These are phyloP conservation scores for Enteromius viviparus DNA, from an alignment of 2,797 vertebrate species.

Conservation along the genomic window DNA sequence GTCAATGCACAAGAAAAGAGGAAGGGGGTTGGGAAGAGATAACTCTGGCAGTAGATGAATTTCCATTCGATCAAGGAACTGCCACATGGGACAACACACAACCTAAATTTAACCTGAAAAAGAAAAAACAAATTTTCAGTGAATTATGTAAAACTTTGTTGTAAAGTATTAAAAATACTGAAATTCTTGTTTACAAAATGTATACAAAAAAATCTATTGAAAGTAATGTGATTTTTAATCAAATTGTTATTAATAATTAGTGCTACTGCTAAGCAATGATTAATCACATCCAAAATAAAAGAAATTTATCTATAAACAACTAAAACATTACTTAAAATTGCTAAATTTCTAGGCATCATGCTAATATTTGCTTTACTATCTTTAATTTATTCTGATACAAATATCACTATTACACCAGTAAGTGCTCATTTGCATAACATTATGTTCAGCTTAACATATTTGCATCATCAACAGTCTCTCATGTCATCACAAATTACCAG, in stretches of 20 bases:
- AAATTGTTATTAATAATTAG: too few relatives aligned
- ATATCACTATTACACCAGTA: neutral
- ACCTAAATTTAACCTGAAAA: neutral
- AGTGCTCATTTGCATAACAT: neutral
- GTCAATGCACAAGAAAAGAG: conserved; percentile 67
- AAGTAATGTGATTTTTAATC: too few relatives aligned
- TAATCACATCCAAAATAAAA: too few relatives aligned
- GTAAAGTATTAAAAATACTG: neutral
- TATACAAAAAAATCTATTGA: neutral
- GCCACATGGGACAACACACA: neutral
- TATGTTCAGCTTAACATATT: neutral
- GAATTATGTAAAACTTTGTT: neutral
- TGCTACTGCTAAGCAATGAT: too few relatives aligned
- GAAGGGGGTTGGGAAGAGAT: conserved; percentile 45
- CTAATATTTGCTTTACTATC: neutral
- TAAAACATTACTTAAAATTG: neutral
- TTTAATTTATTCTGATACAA: neutral
- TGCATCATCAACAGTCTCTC: neutral
- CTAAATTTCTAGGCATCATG: neutral
- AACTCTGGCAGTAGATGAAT: conserved; percentile 69
- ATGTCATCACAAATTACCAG: neutral
- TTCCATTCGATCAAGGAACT: conserved; percentile 52
- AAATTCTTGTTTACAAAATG: neutral
- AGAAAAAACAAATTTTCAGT: neutral
- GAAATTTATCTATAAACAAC: too few relatives aligned